phyloP scores from a whole-genome alignment of 1,140 invertebrate species.

The Octopus bimaculoides region DNA sequence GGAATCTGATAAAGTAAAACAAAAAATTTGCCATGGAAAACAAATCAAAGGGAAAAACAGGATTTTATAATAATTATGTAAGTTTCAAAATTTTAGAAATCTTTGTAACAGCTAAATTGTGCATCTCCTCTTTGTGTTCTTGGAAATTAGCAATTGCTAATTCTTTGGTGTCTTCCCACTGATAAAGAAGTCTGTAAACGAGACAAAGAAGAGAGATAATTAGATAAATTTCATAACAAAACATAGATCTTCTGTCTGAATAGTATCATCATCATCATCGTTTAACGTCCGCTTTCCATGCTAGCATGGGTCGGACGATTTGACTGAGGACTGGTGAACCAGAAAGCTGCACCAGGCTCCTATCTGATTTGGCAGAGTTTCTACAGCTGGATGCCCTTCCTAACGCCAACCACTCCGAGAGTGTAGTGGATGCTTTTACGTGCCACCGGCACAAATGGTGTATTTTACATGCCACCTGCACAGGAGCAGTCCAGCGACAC shows the following conservation, averaged over 20 bases:
- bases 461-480: too few relatives aligned
- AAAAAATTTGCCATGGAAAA: too few relatives aligned
- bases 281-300: not conserved
- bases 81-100: slow-evolving; percentile 74
- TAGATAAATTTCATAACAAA: slow-evolving; percentile 10
- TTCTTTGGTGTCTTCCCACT: slow-evolving; percentile 69
- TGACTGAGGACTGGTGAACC: not conserved
- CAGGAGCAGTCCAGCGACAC: too few relatives aligned
- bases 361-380: not conserved
- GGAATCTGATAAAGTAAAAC: too few relatives aligned
- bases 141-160: slow-evolving; percentile 73
- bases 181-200: slow-evolving; percentile 71
- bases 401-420: too few relatives aligned
- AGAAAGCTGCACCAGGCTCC: not conserved
- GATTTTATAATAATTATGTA: too few relatives aligned
- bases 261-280: not conserved
- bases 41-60: too few relatives aligned
- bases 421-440: too few relatives aligned
- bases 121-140: slow-evolving; percentile 73
- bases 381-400: too few relatives aligned
- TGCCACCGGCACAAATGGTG: too few relatives aligned
- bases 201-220: slow-evolving; percentile 15
- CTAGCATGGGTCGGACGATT: not conserved
- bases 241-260: not conserved
- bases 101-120: slow-evolving; percentile 73